Conservation (phyloP, 2,888 invertebrate genomes). For the Dastarcus helophoroides region DNA sequence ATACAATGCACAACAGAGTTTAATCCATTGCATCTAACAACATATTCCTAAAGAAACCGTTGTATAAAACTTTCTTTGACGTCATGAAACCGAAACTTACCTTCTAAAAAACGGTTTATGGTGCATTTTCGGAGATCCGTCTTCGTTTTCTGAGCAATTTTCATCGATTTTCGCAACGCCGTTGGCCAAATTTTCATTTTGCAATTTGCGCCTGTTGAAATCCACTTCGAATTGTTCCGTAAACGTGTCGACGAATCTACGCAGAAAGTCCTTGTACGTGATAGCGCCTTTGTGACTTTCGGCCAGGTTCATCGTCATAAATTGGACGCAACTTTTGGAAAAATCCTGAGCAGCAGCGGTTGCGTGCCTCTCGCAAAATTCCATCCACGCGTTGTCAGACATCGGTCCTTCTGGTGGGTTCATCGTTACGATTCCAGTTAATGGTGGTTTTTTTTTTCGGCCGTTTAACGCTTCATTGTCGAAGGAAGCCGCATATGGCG, state of each 20-base stretch:
- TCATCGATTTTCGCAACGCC: conserved; percentile 38
- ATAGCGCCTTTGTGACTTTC: conserved; percentile 54
- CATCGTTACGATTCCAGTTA: no score
- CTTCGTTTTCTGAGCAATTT: conserved; percentile 62
- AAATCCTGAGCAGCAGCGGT: conserved; percentile 77
- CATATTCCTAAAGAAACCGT: no score
- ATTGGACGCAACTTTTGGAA: conserved; percentile 73
- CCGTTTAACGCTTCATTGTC: no score
- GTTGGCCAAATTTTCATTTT: conserved; percentile 37
- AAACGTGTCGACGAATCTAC: conserved; percentile 75
- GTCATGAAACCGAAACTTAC: no score
- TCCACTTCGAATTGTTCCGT: conserved; percentile 76
- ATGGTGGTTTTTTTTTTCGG: no score
- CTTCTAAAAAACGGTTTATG: conserved; percentile 78
- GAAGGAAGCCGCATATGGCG: no score
- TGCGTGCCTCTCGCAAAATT: conserved; percentile 81
- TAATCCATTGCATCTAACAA: no score
- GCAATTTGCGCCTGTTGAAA: conserved; percentile 46
- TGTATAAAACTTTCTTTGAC: no score
- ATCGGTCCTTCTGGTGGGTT: no score
- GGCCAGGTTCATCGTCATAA: conserved; percentile 57
- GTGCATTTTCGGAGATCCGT: conserved; percentile 66
- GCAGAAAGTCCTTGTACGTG: conserved; percentile 67
- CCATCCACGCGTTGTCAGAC: conserved; percentile 54
- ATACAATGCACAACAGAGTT: no score